Percentiles rank a stretch among this genome's conserved stretches.
phyloP scores from a whole-genome alignment of 2,888 invertebrate genomes.

The Drosophila mimica region DNA sequence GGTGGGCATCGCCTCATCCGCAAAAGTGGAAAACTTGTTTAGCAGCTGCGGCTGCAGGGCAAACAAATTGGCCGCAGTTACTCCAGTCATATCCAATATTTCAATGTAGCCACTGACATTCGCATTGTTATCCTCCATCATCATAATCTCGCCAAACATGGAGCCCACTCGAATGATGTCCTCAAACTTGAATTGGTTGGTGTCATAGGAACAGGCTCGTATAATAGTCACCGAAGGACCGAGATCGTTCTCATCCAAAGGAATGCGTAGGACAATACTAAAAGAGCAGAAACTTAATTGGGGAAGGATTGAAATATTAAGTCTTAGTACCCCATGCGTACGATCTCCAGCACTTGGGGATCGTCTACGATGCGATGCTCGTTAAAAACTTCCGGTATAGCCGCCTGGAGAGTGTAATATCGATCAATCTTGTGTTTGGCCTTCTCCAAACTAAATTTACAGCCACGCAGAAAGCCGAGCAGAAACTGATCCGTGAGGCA shows the following conservation, averaged over 20 bases:
- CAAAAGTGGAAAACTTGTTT: conserved; percentile 87
- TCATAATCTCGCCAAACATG: conserved; percentile 88
- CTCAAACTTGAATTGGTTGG: conserved; percentile 85
- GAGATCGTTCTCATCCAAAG: conserved; percentile 82
- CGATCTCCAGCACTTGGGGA: conserved; percentile 76
- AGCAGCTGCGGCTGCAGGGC: conserved; percentile 88
- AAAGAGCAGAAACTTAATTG: not conserved
- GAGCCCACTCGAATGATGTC: conserved; percentile 87
- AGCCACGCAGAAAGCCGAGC: conserved; percentile 86
- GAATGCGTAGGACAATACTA: conserved; percentile 78
- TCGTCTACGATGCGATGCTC: conserved; percentile 79
- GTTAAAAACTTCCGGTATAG: conserved; percentile 87
- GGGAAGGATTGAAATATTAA: not conserved
- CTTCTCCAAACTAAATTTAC: conserved; percentile 86
- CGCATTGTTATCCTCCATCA: conserved; percentile 88
- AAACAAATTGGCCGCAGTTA: conserved; percentile 86
- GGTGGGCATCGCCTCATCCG: conserved; percentile 88
- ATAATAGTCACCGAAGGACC: conserved; percentile 86
- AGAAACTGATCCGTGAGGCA: conserved; percentile 86
- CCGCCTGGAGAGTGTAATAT: conserved; percentile 87
- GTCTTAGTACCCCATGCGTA: conserved; percentile 74
- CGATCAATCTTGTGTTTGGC: conserved; percentile 87
- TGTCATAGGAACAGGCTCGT: conserved; percentile 86
- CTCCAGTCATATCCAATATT: conserved; percentile 87
- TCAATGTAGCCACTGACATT: conserved; percentile 86